Conservation (phyloP, 2,888 invertebrate species). For the Thera obeliscata region DNA sequence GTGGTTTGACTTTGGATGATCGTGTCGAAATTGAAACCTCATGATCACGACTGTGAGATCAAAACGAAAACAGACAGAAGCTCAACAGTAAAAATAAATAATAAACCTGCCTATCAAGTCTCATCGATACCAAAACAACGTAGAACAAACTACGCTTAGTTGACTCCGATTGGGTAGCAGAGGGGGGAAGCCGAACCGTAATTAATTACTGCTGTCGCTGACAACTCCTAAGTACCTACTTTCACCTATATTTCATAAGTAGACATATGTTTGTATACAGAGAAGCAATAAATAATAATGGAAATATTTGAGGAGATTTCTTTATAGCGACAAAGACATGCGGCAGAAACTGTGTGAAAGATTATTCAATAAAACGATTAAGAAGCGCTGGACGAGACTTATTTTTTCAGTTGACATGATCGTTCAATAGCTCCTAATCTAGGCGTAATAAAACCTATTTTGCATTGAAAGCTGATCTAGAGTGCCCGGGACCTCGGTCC, state of each 20-base stretch:
- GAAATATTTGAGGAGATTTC: not conserved
- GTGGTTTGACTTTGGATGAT: constrained; percentile 1
- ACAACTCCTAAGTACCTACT: constrained; percentile 73
- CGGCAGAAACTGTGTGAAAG: not conserved
- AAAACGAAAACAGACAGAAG: not conserved
- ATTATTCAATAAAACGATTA: not conserved
- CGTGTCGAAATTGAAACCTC: constrained; percentile 1
- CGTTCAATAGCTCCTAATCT: not conserved
- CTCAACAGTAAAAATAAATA: not conserved
- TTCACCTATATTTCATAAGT: constrained; percentile 59
- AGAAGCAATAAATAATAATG: constrained; percentile 5
- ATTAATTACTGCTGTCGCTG: constrained; percentile 79
- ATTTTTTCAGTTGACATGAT: not conserved
- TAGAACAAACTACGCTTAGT: constrained; percentile 68
- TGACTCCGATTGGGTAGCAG: constrained; percentile 66
- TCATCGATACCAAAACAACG: constrained; percentile 67
- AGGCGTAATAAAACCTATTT: constrained; percentile 7
- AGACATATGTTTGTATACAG: constrained; percentile 48
- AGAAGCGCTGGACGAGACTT: not conserved
- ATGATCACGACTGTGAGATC: not conserved
- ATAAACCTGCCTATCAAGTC: constrained; percentile 20
- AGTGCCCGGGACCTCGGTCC: constrained; percentile 10
- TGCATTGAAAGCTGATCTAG: not conserved
- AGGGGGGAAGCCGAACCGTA: constrained; percentile 63
- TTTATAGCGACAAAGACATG: not conserved